Evolutionary conservation across 2,797 vertebrate species (phyloP), one percentile per base, ranked within the genome.

Genomic region (Acanthurus lineatus): DNA sequence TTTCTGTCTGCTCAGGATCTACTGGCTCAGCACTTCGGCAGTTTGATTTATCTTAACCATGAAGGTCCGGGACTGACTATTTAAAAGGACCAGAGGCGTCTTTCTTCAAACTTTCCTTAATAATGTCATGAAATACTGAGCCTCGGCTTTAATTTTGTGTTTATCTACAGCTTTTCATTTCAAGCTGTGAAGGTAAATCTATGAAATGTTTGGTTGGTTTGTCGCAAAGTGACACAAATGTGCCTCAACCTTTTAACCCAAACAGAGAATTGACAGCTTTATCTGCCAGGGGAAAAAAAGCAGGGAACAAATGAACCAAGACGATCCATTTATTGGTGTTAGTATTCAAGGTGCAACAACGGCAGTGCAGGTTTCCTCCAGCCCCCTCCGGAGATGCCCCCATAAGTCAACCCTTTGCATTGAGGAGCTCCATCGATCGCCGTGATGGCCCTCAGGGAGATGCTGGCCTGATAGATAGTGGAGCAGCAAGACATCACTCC

Each of bases 361-460:
- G 73, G n/a, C 76, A 65, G 60, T 19, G n/a, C 73, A 81, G 58
- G 61, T 84, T 84, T 65, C 65, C 38, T 81, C 28, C 61, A 70
- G 65, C 8, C 42, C 47, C 35, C 17, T 25, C 2, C 28, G 5
- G 54, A 54, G 83, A 40, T 67, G 57, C 70, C 40, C 38, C 79
- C 73, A 87, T 90, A 78, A 88, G 83, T 92, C 81, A 87, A 58
- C 54, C 59, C 28, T 32, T 65, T 63, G 66, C 71, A 83, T 72
- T 12, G 25, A 83, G 73, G 81, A 83, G 69, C n/a, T 11, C 59
- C 73, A 90, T 91, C 44, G 79, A 92, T 92, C 85, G 75, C 58
- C 40, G 58, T 20, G 62, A 87, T 25, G 73, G 48, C 63, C 79
- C 85, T 66, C 73, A 4, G 45, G 74, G 85, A 87, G 77, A 77